phyloP scores from a whole-genome alignment of 2,113 vertebrate genomes.

The Anoura caudifer region DNA sequence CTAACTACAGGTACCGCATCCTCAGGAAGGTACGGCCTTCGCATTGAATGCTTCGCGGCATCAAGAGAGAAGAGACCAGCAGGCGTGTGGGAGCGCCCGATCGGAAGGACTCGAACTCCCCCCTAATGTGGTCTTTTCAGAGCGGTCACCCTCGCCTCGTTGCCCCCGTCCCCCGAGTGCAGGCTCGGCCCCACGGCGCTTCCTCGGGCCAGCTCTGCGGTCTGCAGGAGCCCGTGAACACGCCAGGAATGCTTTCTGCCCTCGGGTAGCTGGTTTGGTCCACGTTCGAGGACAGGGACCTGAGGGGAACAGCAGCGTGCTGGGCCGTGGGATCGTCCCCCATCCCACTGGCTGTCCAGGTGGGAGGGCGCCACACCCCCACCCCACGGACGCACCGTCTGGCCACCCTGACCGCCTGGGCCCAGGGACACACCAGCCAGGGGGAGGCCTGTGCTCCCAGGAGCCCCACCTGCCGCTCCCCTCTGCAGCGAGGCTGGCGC shows the following conservation, averaged over 20 bases:
- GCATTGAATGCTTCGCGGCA: background rate
- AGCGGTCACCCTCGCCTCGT: constrained; percentile 38
- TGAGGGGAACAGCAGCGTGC: background rate
- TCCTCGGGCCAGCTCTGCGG: too few species aligned
- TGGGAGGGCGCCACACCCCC: too few species aligned
- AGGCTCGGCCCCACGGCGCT: background rate
- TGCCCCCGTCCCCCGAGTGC: constrained; percentile 18
- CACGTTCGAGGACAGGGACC: too few species aligned
- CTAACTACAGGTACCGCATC: constrained; percentile 3
- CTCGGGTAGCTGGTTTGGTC: too few species aligned
- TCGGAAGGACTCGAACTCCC: constrained; percentile 13
- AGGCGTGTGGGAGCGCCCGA: background rate
- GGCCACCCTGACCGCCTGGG: too few species aligned
- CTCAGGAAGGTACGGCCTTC: background rate
- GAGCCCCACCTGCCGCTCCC: too few species aligned
- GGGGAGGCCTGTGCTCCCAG: too few species aligned
- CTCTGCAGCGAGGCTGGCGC: too few species aligned
- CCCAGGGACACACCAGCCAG: too few species aligned
- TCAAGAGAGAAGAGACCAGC: background rate
- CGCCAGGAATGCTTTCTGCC: background rate
- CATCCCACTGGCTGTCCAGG: background rate
- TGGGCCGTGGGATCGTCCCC: background rate
- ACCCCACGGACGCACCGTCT: too few species aligned
- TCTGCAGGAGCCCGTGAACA: background rate
- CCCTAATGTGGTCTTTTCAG: constrained; percentile 14